These are phyloP conservation scores for Drosophila kuntzei DNA, from an alignment of 2,888 invertebrate species.

Conservation along the genomic window DNA sequence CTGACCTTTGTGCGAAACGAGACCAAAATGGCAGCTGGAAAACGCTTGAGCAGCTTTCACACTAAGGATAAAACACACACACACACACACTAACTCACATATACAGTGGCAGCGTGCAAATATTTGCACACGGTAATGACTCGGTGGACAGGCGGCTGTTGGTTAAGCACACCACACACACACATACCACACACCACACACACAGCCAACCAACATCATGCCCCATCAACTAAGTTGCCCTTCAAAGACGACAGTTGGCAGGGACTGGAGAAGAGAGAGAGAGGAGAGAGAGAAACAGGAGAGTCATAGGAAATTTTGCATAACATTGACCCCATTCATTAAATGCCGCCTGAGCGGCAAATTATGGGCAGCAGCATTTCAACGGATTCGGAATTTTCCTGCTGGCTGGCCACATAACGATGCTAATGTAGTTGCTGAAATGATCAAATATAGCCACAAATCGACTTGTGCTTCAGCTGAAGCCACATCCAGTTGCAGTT, in stretches of 20 bases:
- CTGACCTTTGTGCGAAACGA: slow-evolving; percentile 63
- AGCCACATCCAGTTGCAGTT: slow-evolving; percentile 32
- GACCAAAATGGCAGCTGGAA: slow-evolving; percentile 61
- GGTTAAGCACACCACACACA: slow-evolving; percentile 3
- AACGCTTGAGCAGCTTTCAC: slow-evolving; percentile 56
- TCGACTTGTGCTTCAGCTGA: slow-evolving; percentile 22
- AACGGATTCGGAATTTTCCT: slow-evolving; percentile 54
- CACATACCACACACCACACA: slow-evolving; percentile 8
- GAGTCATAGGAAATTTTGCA: slow-evolving; percentile 52
- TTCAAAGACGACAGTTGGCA: slow-evolving; percentile 6
- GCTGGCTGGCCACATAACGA: slow-evolving; percentile 61
- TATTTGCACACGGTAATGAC: slow-evolving; percentile 75
- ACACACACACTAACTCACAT: slow-evolving; percentile 19
- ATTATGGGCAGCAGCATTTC: slow-evolving; percentile 40
- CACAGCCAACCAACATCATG: background rate
- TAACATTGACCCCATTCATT: slow-evolving; percentile 70
- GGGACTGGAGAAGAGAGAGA: background rate
- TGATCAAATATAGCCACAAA: slow-evolving; percentile 60
- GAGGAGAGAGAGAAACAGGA: background rate
- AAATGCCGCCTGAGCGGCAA: slow-evolving; percentile 46
- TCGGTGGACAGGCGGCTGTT: slow-evolving; percentile 50
- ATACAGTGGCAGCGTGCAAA: slow-evolving; percentile 41
- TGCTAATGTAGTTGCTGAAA: slow-evolving; percentile 65
- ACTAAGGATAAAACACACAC: slow-evolving; percentile 45
- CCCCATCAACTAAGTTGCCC: slow-evolving; percentile 8